These are phyloP conservation scores for Atethmia centrago DNA, from an alignment of 2,888 invertebrate genomes.

Conservation along the genomic window DNA sequence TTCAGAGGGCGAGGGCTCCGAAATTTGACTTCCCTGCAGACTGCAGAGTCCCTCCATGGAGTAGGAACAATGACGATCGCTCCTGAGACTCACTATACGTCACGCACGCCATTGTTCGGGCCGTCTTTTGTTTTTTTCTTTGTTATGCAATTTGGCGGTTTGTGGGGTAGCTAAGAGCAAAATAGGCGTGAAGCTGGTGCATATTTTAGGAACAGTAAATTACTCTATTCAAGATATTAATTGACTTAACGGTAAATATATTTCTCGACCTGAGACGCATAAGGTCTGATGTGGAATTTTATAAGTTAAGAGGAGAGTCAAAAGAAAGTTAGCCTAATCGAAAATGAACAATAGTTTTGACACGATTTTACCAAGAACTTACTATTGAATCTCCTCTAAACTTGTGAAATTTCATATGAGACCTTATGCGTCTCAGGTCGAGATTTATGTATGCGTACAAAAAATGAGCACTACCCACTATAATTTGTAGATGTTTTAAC, in stretches of 20 bases:
- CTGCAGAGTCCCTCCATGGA: slow-evolving; percentile 69
- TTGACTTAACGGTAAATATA: slow-evolving; percentile 41
- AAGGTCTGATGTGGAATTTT: too few relatives aligned
- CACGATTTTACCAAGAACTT: too few relatives aligned
- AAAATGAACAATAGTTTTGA: too few relatives aligned
- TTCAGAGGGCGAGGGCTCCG: slow-evolving; percentile 58
- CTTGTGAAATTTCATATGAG: too few relatives aligned
- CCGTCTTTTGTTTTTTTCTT: slow-evolving; percentile 81
- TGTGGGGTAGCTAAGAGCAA: slow-evolving; percentile 70
- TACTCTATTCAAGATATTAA: slow-evolving; percentile 61
- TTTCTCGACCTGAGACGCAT: too few relatives aligned
- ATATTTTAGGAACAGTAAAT: slow-evolving; percentile 70
- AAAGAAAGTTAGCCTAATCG: too few relatives aligned
- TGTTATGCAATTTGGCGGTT: slow-evolving; percentile 78
- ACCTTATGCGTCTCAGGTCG: too few relatives aligned
- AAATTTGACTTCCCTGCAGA: slow-evolving; percentile 73
- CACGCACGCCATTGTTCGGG: slow-evolving; percentile 81
- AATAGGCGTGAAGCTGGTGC: slow-evolving; percentile 78
- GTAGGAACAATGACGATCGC: slow-evolving; percentile 81
- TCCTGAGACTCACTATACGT: slow-evolving; percentile 79
- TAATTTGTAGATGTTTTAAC: slow-evolving; percentile 40
- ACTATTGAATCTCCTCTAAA: too few relatives aligned
- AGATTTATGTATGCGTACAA: not conserved
- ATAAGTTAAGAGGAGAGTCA: too few relatives aligned
- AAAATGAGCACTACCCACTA: slow-evolving; percentile 20